Conservation (phyloP, 2,888 invertebrate genomes). For the Acanthosepion pharaonis region DNA sequence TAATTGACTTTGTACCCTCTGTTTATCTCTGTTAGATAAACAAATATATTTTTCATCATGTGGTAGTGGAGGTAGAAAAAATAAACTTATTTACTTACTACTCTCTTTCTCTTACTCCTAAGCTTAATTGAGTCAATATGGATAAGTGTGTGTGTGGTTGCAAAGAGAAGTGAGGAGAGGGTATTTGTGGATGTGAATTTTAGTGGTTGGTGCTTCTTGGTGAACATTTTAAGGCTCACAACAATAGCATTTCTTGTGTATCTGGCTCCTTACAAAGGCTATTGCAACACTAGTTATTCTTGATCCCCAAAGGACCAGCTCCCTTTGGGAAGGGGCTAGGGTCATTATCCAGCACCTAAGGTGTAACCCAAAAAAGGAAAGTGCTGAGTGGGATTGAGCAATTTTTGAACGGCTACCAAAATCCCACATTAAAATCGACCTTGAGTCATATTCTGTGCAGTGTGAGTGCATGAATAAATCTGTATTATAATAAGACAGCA, state of each 20-base stretch:
- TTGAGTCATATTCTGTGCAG: too few species aligned
- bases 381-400: too few species aligned
- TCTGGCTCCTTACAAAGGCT: not conserved
- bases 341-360: too few species aligned
- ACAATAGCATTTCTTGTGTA: not conserved
- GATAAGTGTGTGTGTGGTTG: slow-evolving; percentile 14
- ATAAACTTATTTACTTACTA: not conserved
- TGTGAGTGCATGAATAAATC: too few species aligned
- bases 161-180: not conserved
- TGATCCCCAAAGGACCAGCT: too few species aligned
- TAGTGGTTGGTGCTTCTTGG: not conserved
- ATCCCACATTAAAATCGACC: too few species aligned
- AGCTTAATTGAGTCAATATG: slow-evolving; percentile 22
- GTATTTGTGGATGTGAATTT: not conserved
- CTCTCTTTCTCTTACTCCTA: not conserved
- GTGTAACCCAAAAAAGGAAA: too few species aligned
- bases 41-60: slow-evolving; percentile 20
- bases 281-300: too few species aligned
- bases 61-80: not conserved
- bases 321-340: too few species aligned
- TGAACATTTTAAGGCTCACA: not conserved
- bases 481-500: too few species aligned
- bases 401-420: too few species aligned
- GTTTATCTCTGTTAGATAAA: slow-evolving; percentile 33
- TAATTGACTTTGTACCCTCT: slow-evolving; percentile 33